Evolutionary conservation across 2,797 vertebrate species (phyloP), one percentile per base, ranked within the genome.

Genomic region (Harpagifer antarcticus): DNA sequence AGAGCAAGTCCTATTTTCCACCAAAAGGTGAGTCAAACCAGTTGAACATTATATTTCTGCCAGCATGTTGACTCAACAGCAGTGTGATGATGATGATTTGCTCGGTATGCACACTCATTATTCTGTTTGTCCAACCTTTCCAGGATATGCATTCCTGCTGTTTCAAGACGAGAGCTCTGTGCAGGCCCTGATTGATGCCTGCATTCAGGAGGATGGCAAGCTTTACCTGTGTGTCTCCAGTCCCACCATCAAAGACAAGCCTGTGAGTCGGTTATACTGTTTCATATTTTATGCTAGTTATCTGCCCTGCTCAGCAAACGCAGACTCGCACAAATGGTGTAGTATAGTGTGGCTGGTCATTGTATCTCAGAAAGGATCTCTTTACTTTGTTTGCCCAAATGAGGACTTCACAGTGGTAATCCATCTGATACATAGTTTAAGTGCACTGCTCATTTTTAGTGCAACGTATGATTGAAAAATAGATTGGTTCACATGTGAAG

Each of bases 101-200:
- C 19, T 49, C 1, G 5, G 57, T 19, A 4, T 67, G 10, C 23
- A 0, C 0, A 3, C 54, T 81, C 33, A 77, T 83, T 52, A 19
- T 72, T 69, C 60, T 17, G n/a, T 33, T 6, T 57, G 0, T 78
- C 15, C 3, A 37, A 77, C 67, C 5, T 67, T 48, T 78, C 31
- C 88, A 99, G 98, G 98, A 82, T 99, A 99, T 65, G 98, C 98
- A 23, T 99, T 99, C 95, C 95, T 99, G 87, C 96, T 99, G 45
- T 99, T 99, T 89, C 98, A 99, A 97, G 98, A 99, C 64, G 98
- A 99, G 93, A 99, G 98, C 93, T 99, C 98, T 57, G 98, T 99
- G 52, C 98, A 99, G 94, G 97, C 98, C 72, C 95, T 99, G 90
- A 99, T 99, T 67, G 98, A 99, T 55, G 97, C 98, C 0, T 99